These are phyloP conservation scores for Oscheius sp. DNA, from an alignment of 2,888 invertebrate species.

Conservation along the genomic window DNA sequence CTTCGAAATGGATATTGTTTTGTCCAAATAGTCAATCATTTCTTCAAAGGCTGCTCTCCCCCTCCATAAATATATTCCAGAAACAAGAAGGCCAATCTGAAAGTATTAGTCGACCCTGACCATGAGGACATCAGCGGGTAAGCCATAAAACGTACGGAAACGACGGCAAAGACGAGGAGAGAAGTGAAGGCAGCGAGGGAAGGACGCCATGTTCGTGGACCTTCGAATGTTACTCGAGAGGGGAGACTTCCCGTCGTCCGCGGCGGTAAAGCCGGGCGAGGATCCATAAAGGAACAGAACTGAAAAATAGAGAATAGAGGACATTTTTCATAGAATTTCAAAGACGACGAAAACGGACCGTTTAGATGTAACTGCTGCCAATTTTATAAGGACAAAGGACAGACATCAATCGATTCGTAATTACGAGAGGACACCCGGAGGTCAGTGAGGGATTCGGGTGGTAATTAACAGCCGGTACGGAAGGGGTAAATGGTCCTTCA, in stretches of 20 bases:
- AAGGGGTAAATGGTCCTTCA: no score
- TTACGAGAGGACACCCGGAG: constrained; percentile 6
- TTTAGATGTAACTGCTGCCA: constrained; percentile 6
- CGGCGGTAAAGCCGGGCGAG: constrained; percentile 24
- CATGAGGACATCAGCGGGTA: no score
- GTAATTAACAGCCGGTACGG: constrained; percentile 24
- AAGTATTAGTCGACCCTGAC: constrained; percentile 19
- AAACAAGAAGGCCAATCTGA: constrained; percentile 40
- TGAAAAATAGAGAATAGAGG: no score
- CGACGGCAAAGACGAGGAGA: constrained; percentile 45
- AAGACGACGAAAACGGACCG: no score
- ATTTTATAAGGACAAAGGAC: not conserved
- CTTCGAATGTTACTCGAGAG: constrained; percentile 29
- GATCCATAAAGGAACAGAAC: no score
- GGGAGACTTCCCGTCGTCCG: constrained; percentile 28
- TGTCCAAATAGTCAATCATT: constrained; percentile 65
- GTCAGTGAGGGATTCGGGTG: constrained; percentile 23
- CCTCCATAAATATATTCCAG: constrained; percentile 50
- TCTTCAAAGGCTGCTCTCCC: constrained; percentile 62
- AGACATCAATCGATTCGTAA: constrained; percentile 17
- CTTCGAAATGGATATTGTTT: constrained; percentile 66
- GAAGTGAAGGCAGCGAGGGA: constrained; percentile 58
- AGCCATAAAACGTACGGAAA: constrained; percentile 47
- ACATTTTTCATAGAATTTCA: no score
- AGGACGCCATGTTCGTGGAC: constrained; percentile 53